Conservation (phyloP, 2,888 invertebrate species). For the Alviniconcha strummeri region DNA sequence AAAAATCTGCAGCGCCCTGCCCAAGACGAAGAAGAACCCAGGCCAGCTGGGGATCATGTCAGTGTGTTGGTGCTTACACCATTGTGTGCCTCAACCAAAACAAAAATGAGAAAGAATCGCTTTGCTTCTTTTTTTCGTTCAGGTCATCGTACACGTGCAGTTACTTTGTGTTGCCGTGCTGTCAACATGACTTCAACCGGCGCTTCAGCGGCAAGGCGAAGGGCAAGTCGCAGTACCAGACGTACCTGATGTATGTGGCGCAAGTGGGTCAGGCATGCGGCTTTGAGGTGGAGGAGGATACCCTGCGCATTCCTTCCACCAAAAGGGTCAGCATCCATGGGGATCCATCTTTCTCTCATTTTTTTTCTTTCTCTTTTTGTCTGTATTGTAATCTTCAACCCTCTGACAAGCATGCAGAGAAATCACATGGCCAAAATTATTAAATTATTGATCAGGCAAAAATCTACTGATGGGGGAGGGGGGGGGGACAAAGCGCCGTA, state of each 20-base stretch:
- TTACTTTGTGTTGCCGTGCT: conserved; percentile 95
- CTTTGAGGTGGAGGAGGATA: conserved; percentile 85
- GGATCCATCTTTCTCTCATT: neutral
- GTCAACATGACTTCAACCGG: conserved; percentile 92
- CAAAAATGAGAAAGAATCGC: too few species aligned
- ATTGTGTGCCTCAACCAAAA: too few species aligned
- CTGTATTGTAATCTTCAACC: neutral
- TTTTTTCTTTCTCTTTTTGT: neutral
- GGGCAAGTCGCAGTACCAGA: conserved; percentile 82
- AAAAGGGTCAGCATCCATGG: conserved; percentile 78
- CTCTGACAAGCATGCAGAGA: too few species aligned
- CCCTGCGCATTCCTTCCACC: conserved; percentile 96
- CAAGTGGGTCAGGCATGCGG: conserved; percentile 82
- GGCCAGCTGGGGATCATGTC: too few species aligned
- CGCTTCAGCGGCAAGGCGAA: conserved; percentile 82
- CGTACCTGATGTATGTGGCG: conserved; percentile 75
- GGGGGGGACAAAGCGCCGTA: neutral
- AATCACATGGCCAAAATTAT: too few species aligned
- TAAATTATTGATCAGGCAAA: too few species aligned
- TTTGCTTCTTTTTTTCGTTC: neutral
- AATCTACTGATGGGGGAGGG: neutral
- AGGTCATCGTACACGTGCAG: conserved; percentile 80
- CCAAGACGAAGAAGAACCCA: neutral
- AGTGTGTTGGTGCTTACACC: too few species aligned
- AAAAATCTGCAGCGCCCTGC: neutral